Percentiles rank a stretch among this genome's conserved stretches.
These are phyloP conservation scores for Campoletis sonorensis DNA, from an alignment of 1,140 invertebrate genomes.

Conservation along the genomic window DNA sequence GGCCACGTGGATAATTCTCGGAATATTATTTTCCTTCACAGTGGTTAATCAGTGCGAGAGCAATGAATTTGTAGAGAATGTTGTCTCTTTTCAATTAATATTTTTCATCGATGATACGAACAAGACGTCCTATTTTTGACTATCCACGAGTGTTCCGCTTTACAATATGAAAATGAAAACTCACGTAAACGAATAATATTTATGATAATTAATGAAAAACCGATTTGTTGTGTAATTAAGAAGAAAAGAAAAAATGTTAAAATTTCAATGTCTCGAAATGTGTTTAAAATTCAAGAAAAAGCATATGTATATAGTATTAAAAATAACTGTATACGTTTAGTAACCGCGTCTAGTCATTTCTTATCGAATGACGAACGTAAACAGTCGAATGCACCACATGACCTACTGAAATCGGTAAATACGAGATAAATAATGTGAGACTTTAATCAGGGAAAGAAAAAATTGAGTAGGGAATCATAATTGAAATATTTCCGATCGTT, in stretches of 20 bases:
- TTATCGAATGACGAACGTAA: constrained; percentile 32
- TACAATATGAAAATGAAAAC: background rate
- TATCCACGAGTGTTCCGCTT: constrained; percentile 26
- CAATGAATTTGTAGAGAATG: too few relatives aligned
- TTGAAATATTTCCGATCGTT: constrained; percentile 18
- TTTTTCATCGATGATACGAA: background rate
- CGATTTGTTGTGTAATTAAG: background rate
- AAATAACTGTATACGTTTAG: constrained; percentile 9
- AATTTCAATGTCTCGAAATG: too few relatives aligned
- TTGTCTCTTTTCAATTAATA: background rate
- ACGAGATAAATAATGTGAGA: background rate
- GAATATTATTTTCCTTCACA: too few relatives aligned
- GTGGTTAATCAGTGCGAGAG: too few relatives aligned
- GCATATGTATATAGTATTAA: background rate
- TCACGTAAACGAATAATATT: background rate
- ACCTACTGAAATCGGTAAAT: constrained; percentile 28
- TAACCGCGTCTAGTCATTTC: constrained; percentile 30
- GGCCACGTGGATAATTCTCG: too few relatives aligned
- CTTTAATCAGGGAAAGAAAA: too few relatives aligned
- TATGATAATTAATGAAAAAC: background rate
- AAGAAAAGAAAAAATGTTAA: too few relatives aligned
- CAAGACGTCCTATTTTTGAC: constrained; percentile 17
- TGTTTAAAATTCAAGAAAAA: too few relatives aligned
- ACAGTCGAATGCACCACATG: constrained; percentile 21
- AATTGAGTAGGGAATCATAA: background rate